Evolutionary conservation across 2,888 invertebrate genomes (phyloP), one percentile per base, ranked within the genome.

Genomic region (Dioctria linearis): DNA sequence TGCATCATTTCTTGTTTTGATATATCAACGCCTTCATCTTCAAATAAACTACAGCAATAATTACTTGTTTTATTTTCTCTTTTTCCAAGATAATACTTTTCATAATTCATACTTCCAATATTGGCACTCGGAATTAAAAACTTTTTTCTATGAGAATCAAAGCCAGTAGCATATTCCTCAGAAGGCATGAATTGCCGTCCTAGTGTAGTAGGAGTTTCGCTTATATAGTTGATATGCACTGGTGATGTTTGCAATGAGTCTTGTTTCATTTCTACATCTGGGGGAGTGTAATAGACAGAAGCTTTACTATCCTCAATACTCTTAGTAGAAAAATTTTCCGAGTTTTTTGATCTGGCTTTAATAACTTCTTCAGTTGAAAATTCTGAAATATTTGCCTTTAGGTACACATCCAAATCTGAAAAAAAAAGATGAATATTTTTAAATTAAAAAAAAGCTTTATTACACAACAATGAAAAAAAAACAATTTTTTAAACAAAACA

Each of bases 241-340:
- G 79, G 79, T 37, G 79, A 69, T 59, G 69, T 69, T 79, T 79
- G 69, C 39, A 69, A 85, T 39, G 76, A 49, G 3, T 49, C 37
- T 37, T 57, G 13, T 40, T 63, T 46, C 37, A 39, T 49, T 25
- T 69, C 75, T 3, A 93, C 87, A 86, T 94, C 95, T 3, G 94
- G 94, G 9, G 96, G 95, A 69, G 96, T 95, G 89, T 95, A 96
- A 88, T 96, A 96, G 76, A 95, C 92, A 73, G 94, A 94, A 85
- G 93, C 90, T 86, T 91, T 92, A 88, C 94, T 94, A 84, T 93
- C 92, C 69, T 84, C 84, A 76, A 83, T 81, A 63, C 84, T 84
- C 80, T 84, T 84, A 1, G 84, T 78, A 66, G 87, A 86, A 82
- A 86, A 86, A 81, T 86, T 86, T 54, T 87, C 84, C 3, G 75